Percentiles rank a stretch among this genome's conserved stretches.
phyloP scores from a whole-genome alignment of 2,888 invertebrate genomes.

The Lasius fuliginosus region DNA sequence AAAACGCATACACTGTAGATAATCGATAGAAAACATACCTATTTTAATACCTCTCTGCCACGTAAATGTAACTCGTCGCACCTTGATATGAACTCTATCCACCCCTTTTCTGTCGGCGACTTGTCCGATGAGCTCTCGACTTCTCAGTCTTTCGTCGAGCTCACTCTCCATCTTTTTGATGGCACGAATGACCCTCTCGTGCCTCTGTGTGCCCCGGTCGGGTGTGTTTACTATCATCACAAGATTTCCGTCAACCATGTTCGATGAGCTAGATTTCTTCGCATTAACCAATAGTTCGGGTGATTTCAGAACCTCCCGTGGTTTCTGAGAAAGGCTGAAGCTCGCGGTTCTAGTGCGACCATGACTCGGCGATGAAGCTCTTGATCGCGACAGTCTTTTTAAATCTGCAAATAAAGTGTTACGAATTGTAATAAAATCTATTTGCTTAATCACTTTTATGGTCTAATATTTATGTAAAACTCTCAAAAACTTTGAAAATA shows the following conservation, averaged over 20 bases:
- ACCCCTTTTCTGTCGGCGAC: constrained; percentile 87
- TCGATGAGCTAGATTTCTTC: constrained; percentile 66
- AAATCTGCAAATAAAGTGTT: constrained; percentile 59
- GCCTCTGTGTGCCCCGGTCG: constrained; percentile 70
- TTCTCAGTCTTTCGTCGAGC: constrained; percentile 89
- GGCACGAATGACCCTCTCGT: constrained; percentile 86
- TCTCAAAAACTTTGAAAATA: neutral
- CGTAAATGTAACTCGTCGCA: constrained; percentile 94
- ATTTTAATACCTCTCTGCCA: constrained; percentile 98
- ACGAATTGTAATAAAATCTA: neutral
- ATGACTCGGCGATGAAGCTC: constrained; percentile 80
- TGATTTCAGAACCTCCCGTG: constrained; percentile 74
- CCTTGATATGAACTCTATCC: constrained; percentile 91
- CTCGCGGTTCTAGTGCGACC: constrained; percentile 75
- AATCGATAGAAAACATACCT: constrained; percentile 82
- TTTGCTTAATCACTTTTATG: neutral
- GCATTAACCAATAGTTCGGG: constrained; percentile 64
- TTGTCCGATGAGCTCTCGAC: constrained; percentile 89
- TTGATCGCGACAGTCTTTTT: constrained; percentile 77
- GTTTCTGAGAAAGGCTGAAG: constrained; percentile 72
- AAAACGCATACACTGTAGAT: neutral
- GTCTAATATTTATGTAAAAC: neutral
- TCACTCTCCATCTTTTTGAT: constrained; percentile 89
- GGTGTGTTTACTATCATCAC: constrained; percentile 70
- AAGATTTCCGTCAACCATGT: constrained; percentile 69